Base-by-base conservation (phyloP, 2,113 vertebrate species). In the Melanostigma gelatinosum region DNA sequence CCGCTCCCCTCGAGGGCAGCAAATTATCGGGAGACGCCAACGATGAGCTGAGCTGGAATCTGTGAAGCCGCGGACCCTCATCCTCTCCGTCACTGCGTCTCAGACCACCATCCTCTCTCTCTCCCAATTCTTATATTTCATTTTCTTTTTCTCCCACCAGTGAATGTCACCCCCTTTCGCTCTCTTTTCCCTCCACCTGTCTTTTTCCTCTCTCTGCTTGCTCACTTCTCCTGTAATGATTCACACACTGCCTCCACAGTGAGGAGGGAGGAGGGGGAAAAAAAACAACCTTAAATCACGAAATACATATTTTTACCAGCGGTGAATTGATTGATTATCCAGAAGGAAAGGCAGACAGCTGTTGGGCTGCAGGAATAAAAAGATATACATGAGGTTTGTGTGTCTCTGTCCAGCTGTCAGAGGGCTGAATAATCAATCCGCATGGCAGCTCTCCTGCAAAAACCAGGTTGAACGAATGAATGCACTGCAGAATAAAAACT, bases 11-110 rank as follows among this genome's bases (percentile, higher is more conserved):
- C 50, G 36, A 24, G 78, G 80, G 85, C 78, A 74, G 83, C 81
- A 89, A 91, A 91, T 90, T 87, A 92, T 90, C 54, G 71, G 72
- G 77, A 75, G 90, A 85, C 55, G 54, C 74, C 86, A 69, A 82
- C 50, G 58, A 90, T 77, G 79, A 65, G 77, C 88, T 89, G 86
- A 92, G 88, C 20, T 44, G 80, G 88, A 88, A 90, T 91, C 90
- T 90, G 88, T 87, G 77, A 77, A 84, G 80, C 72, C 62, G 54
- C 0, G 62, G 75, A 72, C 82, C 86, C 78, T 85, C 87, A 83
- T 85, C 85, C 75, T 79, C 90, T 80, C 46, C 18, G 70, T 68
- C 85, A 77, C 81, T 75, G 71, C 83, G 32, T 66, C 67, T 42
- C 60, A 92, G 77, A 87, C 82, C 75, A 44, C 72, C 32, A 50